These are phyloP conservation scores for Toxotes chatareus DNA, from an alignment of 2,113 vertebrate species.

Conservation along the genomic window DNA sequence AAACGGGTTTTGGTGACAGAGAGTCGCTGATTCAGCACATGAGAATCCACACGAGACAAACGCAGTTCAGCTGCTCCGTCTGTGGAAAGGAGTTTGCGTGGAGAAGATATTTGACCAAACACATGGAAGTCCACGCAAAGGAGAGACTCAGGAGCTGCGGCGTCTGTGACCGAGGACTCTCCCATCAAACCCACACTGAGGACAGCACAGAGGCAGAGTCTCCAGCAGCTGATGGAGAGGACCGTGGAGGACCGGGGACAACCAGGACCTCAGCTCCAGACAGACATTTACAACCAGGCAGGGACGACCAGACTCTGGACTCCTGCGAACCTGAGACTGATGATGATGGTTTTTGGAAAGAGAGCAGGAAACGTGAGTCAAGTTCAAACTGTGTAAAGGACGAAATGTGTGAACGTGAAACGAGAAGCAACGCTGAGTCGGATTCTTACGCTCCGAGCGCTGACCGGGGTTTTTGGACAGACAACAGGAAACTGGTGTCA, in stretches of 20 bases:
- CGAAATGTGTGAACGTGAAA: too few species aligned
- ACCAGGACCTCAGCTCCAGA: neutral
- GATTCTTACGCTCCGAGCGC: too few species aligned
- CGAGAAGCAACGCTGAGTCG: too few species aligned
- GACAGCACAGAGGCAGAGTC: conserved; percentile 4
- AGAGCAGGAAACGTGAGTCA: neutral
- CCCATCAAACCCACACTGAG: neutral
- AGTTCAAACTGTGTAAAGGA: too few species aligned
- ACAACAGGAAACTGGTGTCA: too few species aligned
- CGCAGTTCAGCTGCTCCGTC: conserved; percentile 25
- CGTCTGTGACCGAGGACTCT: neutral
- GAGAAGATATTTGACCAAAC: conserved; percentile 37
- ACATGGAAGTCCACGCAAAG: conserved; percentile 32
- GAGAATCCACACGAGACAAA: conserved; percentile 35
- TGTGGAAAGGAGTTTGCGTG: conserved; percentile 45
- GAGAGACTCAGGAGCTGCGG: conserved; percentile 8
- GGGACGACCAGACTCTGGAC: neutral
- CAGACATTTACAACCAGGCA: neutral
- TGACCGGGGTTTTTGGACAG: too few species aligned
- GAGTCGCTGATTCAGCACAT: conserved; percentile 42
- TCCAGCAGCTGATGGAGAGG: conserved; percentile 11
- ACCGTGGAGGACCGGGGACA: conserved; percentile 19
- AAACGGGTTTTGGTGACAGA: conserved; percentile 4
- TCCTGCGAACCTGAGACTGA: neutral
- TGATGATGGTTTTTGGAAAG: neutral